Conservation (phyloP, 1,140 invertebrate genomes). For the Coboldia fuscipes region DNA sequence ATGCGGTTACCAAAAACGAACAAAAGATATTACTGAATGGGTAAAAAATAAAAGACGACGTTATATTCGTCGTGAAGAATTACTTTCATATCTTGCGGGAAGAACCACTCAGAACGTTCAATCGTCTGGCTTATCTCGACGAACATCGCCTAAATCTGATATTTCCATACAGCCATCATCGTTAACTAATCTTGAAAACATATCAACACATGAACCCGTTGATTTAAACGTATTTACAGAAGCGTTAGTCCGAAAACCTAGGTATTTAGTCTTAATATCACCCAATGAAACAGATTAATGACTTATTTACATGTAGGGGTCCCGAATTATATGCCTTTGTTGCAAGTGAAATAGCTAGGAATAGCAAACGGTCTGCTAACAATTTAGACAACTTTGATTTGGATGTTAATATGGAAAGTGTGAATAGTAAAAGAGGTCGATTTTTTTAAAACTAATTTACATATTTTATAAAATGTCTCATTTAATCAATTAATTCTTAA, state of each 20-base stretch:
- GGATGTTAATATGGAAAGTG: constrained; percentile 29
- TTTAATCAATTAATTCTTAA: too few species aligned
- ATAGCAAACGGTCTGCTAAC: constrained; percentile 42
- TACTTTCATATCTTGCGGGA: constrained; percentile 56
- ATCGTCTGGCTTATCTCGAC: not conserved
- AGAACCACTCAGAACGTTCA: constrained; percentile 29
- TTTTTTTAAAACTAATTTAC: constrained; percentile 28
- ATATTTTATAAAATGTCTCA: too few species aligned
- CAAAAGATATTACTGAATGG: constrained; percentile 57
- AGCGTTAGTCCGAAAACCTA: constrained; percentile 40
- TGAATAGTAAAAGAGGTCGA: constrained; percentile 25
- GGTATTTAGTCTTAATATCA: constrained; percentile 10
- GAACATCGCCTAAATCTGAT: constrained; percentile 7
- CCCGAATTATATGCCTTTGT: constrained; percentile 55
- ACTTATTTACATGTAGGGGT: constrained; percentile 12
- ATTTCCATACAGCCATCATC: not conserved
- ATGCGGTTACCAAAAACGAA: constrained; percentile 47
- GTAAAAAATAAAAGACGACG: constrained; percentile 45
- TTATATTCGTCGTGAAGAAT: constrained; percentile 48
- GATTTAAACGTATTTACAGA: constrained; percentile 55
- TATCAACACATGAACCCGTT: constrained; percentile 16
- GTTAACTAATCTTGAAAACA: constrained; percentile 4
- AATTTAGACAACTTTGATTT: too few species aligned
- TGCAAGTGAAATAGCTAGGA: constrained; percentile 49
- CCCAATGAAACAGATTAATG: constrained; percentile 14